A percentile compares a stretch with the other conserved stretches of the same genome.
phyloP scores from a whole-genome alignment of 2,113 vertebrate genomes.

The Chaenogobius annularis region DNA sequence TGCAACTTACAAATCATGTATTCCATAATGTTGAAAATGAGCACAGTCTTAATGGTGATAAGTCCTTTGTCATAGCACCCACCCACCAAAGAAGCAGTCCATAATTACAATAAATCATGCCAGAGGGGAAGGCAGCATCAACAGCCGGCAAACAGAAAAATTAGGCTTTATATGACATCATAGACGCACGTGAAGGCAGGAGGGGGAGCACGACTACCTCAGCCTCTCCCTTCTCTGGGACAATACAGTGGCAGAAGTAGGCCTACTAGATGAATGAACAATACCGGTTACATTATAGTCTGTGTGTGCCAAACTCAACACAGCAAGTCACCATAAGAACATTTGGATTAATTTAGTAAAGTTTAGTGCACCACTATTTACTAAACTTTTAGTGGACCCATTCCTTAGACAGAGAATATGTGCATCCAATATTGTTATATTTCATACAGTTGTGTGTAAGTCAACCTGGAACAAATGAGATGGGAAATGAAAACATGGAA shows the following conservation, averaged over 20 bases:
- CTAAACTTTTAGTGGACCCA: not conserved
- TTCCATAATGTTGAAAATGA: conserved; percentile 32
- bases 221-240: conserved; percentile 32
- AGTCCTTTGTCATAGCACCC: conserved; percentile 21
- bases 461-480: not conserved
- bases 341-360: not conserved
- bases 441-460: not conserved
- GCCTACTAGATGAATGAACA: conserved; percentile 17
- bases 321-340: not conserved
- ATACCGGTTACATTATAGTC: not conserved
- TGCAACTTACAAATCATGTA: conserved; percentile 23
- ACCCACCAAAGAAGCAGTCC: conserved; percentile 27
- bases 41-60: conserved; percentile 32
- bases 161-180: conserved; percentile 54
- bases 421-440: not conserved
- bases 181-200: conserved; percentile 43
- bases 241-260: conserved; percentile 16
- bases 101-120: conserved; percentile 58
- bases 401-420: not conserved
- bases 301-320: not conserved
- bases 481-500: not conserved
- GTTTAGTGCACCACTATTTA: not conserved
- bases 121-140: conserved; percentile 43
- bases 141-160: conserved; percentile 22
- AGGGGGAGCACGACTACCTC: conserved; percentile 19